Conservation (phyloP, 2,888 invertebrate genomes). For the Kuschelorhynchus macadamiae region DNA sequence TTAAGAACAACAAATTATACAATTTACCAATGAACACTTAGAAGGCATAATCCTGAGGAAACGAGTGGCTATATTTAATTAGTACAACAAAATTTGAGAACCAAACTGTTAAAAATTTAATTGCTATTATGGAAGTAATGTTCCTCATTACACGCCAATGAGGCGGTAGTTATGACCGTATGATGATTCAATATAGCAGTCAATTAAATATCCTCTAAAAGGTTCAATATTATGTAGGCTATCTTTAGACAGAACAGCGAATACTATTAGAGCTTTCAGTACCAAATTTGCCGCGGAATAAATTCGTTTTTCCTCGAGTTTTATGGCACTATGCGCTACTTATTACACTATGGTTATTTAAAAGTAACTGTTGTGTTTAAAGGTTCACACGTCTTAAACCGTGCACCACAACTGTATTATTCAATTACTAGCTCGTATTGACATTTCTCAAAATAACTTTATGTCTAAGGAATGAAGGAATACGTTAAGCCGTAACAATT, state of each 20-base stretch:
- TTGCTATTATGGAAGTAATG: no score
- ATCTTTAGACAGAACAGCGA: slow-evolving; percentile 15
- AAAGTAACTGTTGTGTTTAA: slow-evolving; percentile 30
- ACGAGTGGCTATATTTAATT: no score
- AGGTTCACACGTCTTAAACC: slow-evolving; percentile 31
- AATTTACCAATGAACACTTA: no score
- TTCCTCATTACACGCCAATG: no score
- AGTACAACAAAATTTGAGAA: no score
- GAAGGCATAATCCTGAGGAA: no score
- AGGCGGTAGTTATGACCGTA: no score
- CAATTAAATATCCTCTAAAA: slow-evolving; percentile 34
- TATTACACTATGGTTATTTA: slow-evolving; percentile 12
- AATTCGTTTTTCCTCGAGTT: slow-evolving; percentile 17
- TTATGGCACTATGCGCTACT: slow-evolving; percentile 14
- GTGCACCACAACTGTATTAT: slow-evolving; percentile 26
- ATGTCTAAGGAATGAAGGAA: slow-evolving; percentile 10
- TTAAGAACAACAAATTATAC: no score
- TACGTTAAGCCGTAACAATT: slow-evolving; percentile 13
- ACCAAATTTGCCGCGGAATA: slow-evolving; percentile 28
- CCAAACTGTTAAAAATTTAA: no score
- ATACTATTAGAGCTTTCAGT: slow-evolving; percentile 28
- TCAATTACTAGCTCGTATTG: slow-evolving; percentile 30
- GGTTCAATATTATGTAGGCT: slow-evolving; percentile 13
- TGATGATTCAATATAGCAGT: neutral
- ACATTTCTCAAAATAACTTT: slow-evolving; percentile 37